These are phyloP conservation scores for Paragorgia papillata DNA, from an alignment of 92 coral and sea anemone genomes.

Conservation along the genomic window DNA sequence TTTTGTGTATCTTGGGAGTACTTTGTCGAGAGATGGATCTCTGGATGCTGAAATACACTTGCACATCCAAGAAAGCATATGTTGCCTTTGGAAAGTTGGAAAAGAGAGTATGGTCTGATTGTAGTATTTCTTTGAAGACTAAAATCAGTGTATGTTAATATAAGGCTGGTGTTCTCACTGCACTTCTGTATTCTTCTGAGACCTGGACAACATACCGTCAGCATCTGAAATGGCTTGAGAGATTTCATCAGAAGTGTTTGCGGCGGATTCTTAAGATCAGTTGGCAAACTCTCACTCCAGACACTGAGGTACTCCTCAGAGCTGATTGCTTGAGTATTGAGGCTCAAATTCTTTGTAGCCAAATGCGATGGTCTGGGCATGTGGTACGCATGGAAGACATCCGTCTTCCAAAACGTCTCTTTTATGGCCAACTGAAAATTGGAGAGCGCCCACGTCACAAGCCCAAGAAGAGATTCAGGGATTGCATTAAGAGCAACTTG, in stretches of 20 bases:
- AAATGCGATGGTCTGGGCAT: slow-evolving; percentile 59
- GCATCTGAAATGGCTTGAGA: slow-evolving; percentile 26
- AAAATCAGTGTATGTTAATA: slow-evolving; percentile 50
- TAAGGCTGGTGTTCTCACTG: slow-evolving; percentile 36
- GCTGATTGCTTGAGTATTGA: slow-evolving; percentile 30
- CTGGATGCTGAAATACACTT: slow-evolving; percentile 39
- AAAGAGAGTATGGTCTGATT: slow-evolving; percentile 31
- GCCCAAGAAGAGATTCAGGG: slow-evolving; percentile 27
- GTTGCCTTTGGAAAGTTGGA: slow-evolving; percentile 46
- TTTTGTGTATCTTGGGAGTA: slow-evolving; percentile 51
- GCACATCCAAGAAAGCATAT: slow-evolving; percentile 33
- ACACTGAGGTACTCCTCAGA: slow-evolving; percentile 37
- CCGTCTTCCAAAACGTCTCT: slow-evolving; percentile 41
- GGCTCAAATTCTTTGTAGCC: background rate
- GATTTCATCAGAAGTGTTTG: slow-evolving; percentile 42
- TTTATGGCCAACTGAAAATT: slow-evolving; percentile 20
- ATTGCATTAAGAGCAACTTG: slow-evolving; percentile 16
- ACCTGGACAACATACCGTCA: slow-evolving; percentile 39
- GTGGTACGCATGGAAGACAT: slow-evolving; percentile 43
- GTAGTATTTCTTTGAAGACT: slow-evolving; percentile 20
- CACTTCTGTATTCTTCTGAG: slow-evolving; percentile 36
- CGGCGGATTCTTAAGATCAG: slow-evolving; percentile 22
- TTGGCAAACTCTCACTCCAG: slow-evolving; percentile 32
- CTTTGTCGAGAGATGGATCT: slow-evolving; percentile 13
- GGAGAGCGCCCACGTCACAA: slow-evolving; percentile 38